Evolutionary conservation across 2,888 invertebrate species (phyloP), one percentile per base, ranked within the genome.

Genomic region (Xestia rhomboidea): DNA sequence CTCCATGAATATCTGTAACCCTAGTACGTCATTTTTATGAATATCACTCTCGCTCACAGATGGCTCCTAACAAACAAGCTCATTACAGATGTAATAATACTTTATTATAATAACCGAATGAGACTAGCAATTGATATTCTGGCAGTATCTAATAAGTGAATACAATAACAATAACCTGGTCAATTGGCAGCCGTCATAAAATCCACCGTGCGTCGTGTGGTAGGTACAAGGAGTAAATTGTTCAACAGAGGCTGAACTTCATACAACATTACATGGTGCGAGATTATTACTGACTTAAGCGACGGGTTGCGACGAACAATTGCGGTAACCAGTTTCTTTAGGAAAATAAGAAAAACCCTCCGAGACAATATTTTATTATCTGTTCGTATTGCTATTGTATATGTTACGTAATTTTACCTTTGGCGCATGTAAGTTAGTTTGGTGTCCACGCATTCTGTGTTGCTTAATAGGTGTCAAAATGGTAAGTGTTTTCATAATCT

Each of bases 121-220:
- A 67, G 34, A 41, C 63, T 5, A 27, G 27, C 49, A 73, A 82
- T 83, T 83, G 64, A 82, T 73, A 83, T 86, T 83, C 83, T 41
- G 54, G 34, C 60, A 51, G 71, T 67, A 78, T 41, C 62, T 68
- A 57, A 76, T 83, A 80, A 75, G 49, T 44, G 49, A 62, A 75
- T 68, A 68, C 54, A 73, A 76, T 85, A 73, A 76, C 76, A 81
- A 77, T 76, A 71, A 69, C 41, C 73, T 64, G 38, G 70, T 76
- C 86, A 81, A 88, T 81, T 88, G 88, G 72, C 51, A 77, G 30
- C 51, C 34, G 51, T 60, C 77, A 76, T 86, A 88, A 88, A 86
- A 76, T 79, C 85, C n/a, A n/a, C n/a, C 60, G 68, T 77, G 70
- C 24, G 60, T 64, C 78, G 46, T n/a, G 13, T 34, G n/a, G 24